Conservation (phyloP, 2,888 invertebrate genomes). For the Hypselothyrea guttata region DNA sequence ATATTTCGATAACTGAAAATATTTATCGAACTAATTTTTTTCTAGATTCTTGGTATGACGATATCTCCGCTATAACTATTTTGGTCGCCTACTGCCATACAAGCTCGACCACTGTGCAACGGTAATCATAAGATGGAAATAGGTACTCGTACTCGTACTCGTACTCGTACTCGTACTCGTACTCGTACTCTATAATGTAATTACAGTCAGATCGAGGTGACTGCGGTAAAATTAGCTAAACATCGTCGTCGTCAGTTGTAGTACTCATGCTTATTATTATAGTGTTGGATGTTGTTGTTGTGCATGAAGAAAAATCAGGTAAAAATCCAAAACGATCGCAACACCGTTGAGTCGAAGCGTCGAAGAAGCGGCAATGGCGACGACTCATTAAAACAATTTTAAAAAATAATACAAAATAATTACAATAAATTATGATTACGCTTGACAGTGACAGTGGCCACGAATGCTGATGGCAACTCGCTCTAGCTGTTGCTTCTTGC, state of each 20-base stretch:
- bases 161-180: slow-evolving; percentile 48
- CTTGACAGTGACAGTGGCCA: slow-evolving; percentile 75
- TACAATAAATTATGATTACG: slow-evolving; percentile 80
- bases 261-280: no score
- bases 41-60: no score
- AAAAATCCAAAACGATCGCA: slow-evolving; percentile 62
- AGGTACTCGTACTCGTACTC: slow-evolving; percentile 44
- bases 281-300: no score
- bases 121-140: slow-evolving; percentile 71
- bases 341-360: slow-evolving; percentile 16
- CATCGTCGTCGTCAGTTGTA: slow-evolving; percentile 30
- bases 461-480: slow-evolving; percentile 54
- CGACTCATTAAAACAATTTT: slow-evolving; percentile 78
- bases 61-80: no score
- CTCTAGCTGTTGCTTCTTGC: no score
- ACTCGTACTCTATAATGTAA: slow-evolving; percentile 67
- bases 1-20: no score
- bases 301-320: slow-evolving; percentile 47
- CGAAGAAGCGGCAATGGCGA: slow-evolving; percentile 39
- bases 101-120: no score
- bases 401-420: slow-evolving; percentile 79
- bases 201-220: slow-evolving; percentile 70
- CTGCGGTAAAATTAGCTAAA: slow-evolving; percentile 63
- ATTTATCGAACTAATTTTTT: no score
- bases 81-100: no score